Evolutionary conservation across 2,888 invertebrate species (phyloP), one percentile per base, ranked within the genome.

Genomic region (Deroplatys truncata): DNA sequence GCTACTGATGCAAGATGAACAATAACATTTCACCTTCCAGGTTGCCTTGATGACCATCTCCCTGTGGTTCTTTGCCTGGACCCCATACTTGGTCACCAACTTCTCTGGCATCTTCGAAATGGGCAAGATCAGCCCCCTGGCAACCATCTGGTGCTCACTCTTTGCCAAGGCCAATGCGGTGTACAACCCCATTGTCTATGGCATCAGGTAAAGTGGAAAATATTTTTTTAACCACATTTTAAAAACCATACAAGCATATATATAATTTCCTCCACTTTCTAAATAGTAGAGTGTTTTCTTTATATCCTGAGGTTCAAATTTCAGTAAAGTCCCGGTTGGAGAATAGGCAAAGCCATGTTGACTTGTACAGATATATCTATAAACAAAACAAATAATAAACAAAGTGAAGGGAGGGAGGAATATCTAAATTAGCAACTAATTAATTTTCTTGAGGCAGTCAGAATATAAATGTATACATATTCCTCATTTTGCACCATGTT

Each of bases 41-140:
- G 97, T 98, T 89, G 98, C 98, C 89, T 94, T 98, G 92, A 97
- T 97, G 95, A 98, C 98, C 91, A 97, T 98, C 92, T 95, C 97
- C 0, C 94, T 98, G 91, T 98, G 98, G 97, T 97, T 98, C 94
- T 96, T 98, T 95, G 98, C 98, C 86, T 98, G 98, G 98, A 97
- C 98, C 35, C 98, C 98, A 15, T 98, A 98, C 92, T 94, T 97
- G 91, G 95, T 98, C 89, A 97, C 98, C 92, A 98, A 98, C 93
- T 96, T 95, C 92, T 94, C 96, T 91, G 98, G 98, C 84, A 96
- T 98, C 89, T 97, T 98, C 92, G 96, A 97, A 92, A 95, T 95
- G 90, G 94, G 95, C 84, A 96, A 95, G 86, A 96, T 98, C 92
- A 97, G 95, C 91, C 98, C 98, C 28, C 94, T 98, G 91, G 96